Base-by-base conservation (phyloP, 2,113 vertebrate species). In the Zosterops pallidus region DNA sequence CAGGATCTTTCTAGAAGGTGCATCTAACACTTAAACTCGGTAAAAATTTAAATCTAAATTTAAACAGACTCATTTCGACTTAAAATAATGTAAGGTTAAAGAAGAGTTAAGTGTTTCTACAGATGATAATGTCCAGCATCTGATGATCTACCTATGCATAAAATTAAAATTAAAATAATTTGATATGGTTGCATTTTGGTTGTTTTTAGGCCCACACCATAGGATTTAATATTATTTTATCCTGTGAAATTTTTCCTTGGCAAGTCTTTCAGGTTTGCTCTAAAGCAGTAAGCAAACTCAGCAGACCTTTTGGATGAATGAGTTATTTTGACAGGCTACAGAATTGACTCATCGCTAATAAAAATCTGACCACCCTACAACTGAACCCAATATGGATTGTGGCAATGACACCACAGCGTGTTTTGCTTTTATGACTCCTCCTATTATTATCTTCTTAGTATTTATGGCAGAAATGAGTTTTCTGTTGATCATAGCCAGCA, bases 71-170 rank as follows among this genome's bases (percentile, higher is more conserved):
- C 0, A 9, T 62, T 81, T 92, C 29, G 67, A 57, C 5, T 21
- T 81, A 42, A 86, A 91, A 63, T 56, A 6, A 5, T 41, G 13
- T 24, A 21, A 82, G 3, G 26, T 35, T 55, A 62, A 72, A 60
- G 15, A 67, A 67, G 2, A 85, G 19, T 71, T 50, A 69, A 65
- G 3, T 44, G 13, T 91, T 81, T 86, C 42, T 64, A 19, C 19
- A 56, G 60, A 8, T 86, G 7, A 37, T 79, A 21, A 15, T 28
- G 9, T 63, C 90, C 25, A 60, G 28, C 64, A 47, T 52, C 35
- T 71, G 56, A 29, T 53, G 14, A 75, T 35, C 15, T 25, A 52
- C 3, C 2, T 57, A 63, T 0, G 0, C 16, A 41, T 31, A 56
- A 59, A 75, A n/a, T 56, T 63, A 7, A 81, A 24, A 39, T 67